Percentiles rank a stretch among this genome's conserved stretches.
phyloP scores from a whole-genome alignment of 2,797 vertebrate genomes.

The Lepidocolaptes lacrymiger region DNA sequence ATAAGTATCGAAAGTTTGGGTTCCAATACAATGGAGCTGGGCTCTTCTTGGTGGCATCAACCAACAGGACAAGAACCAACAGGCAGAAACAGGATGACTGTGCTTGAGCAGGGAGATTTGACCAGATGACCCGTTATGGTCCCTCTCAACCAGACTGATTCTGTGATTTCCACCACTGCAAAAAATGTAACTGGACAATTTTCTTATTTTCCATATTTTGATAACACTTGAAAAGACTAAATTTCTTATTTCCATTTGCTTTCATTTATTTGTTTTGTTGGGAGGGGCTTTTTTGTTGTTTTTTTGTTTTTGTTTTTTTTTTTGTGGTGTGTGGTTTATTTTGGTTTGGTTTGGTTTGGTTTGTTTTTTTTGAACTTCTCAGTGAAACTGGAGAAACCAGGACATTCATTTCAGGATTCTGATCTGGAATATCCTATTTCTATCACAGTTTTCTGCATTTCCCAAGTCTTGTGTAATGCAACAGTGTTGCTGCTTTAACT shows the following conservation, averaged over 20 bases:
- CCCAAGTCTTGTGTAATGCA: conserved; percentile 10
- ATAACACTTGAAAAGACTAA: neutral
- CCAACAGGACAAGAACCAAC: neutral
- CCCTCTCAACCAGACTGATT: neutral
- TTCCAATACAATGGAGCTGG: neutral
- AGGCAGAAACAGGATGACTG: neutral
- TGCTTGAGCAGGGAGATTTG: neutral
- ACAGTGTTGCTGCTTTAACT: conserved; percentile 49
- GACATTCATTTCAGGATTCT: neutral
- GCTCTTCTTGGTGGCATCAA: neutral
- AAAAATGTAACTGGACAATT: neutral
- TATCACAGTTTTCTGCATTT: conserved; percentile 25
- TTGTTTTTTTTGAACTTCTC: neutral
- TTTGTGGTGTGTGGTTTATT: neutral
- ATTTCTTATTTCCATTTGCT: neutral
- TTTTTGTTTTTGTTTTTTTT: neutral
- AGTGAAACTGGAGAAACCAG: neutral
- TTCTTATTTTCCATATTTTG: neutral
- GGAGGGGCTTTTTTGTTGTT: neutral
- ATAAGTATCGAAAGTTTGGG: rapidly evolving
- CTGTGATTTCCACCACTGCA: neutral
- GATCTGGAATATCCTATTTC: neutral
- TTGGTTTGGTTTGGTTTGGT: too few species aligned
- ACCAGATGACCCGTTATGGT: neutral
- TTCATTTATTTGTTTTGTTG: neutral